Conservation (phyloP, 2,888 invertebrate genomes). For the Julus scandinavius region DNA sequence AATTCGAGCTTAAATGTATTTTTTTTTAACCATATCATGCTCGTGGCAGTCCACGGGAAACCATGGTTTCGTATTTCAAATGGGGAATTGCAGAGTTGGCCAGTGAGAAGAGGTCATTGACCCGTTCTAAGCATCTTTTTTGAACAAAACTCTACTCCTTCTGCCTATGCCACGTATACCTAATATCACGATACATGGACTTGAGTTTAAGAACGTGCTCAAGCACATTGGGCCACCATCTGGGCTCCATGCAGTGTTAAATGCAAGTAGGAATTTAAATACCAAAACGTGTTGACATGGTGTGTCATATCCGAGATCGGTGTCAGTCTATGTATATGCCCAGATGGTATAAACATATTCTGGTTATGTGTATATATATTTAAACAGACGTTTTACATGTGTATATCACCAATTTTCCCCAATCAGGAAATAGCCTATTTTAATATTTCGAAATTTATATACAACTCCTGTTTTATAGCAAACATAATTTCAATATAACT, state of each 20-base stretch:
- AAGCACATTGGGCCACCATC: background rate
- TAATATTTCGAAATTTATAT: background rate
- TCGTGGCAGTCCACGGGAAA: background rate
- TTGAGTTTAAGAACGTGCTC: background rate
- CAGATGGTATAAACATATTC: background rate
- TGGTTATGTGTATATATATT: background rate
- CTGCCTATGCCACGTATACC: background rate
- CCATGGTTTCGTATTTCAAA: background rate
- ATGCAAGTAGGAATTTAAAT: background rate
- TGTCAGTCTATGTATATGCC: background rate
- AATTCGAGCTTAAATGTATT: too few species aligned
- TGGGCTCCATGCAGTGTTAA: background rate
- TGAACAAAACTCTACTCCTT: background rate
- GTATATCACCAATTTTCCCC: background rate
- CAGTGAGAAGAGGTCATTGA: constrained; percentile 26
- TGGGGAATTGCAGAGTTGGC: background rate
- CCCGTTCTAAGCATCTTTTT: constrained; percentile 21
- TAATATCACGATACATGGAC: background rate
- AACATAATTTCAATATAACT: background rate
- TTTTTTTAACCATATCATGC: background rate
- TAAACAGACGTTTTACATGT: background rate
- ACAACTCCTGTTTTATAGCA: background rate
- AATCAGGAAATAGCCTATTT: background rate
- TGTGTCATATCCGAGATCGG: background rate
- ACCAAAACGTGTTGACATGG: background rate